These are phyloP conservation scores for Nixonia krombeini DNA, from an alignment of 1,140 invertebrate genomes.

Conservation along the genomic window DNA sequence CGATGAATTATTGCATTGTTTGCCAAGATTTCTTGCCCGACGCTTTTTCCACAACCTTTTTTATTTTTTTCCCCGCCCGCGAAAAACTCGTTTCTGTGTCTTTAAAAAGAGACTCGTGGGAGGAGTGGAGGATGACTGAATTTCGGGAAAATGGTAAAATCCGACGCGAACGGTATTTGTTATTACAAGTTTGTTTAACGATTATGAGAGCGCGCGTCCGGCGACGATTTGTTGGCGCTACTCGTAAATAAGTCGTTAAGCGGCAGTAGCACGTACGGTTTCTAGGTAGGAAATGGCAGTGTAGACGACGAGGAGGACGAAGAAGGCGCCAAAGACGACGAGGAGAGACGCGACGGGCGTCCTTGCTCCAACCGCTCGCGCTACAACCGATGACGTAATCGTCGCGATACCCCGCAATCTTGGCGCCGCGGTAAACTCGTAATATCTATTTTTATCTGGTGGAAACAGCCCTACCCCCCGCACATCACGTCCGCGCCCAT, in stretches of 20 bases:
- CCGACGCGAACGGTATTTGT: neutral
- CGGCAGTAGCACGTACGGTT: conserved; percentile 6
- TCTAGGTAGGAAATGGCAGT: conserved; percentile 10
- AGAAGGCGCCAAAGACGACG: conserved; percentile 35
- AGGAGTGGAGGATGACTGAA: too few relatives aligned
- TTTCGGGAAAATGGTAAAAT: neutral
- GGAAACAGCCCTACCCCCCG: conserved; percentile 50
- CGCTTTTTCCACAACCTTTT: too few relatives aligned
- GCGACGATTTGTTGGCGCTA: conserved; percentile 1
- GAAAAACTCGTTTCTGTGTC: too few relatives aligned
- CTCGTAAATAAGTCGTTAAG: conserved; percentile 12
- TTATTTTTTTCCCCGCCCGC: too few relatives aligned
- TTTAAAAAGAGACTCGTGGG: too few relatives aligned
- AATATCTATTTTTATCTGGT: conserved; percentile 70
- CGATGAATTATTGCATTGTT: too few relatives aligned
- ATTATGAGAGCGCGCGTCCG: neutral
- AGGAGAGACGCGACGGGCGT: conserved; percentile 56
- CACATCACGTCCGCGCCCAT: neutral
- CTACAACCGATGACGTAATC: conserved; percentile 67
- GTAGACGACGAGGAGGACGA: conserved; percentile 30
- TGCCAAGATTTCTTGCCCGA: too few relatives aligned
- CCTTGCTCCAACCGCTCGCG: conserved; percentile 57
- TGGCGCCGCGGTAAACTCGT: conserved; percentile 69
- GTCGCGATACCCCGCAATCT: conserved; percentile 70
- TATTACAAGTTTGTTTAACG: too few relatives aligned